Evolutionary conservation across 37 sponge, comb jelly and placozoan species (phyloP).

Genomic region (Aplysina aerophoba): DNA sequence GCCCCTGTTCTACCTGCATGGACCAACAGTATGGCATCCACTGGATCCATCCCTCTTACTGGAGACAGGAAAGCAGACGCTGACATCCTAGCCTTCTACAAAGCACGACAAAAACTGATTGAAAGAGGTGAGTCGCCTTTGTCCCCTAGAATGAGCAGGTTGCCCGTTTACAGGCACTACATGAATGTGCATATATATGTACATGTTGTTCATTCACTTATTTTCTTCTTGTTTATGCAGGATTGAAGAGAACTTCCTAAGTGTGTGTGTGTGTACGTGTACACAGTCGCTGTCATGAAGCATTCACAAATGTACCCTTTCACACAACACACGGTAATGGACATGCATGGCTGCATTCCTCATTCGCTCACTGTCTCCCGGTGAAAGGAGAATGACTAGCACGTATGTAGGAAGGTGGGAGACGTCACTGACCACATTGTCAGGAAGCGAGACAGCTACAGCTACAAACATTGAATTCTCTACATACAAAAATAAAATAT

Average conservation of each 20-base stretch:
- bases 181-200: too few species aligned
- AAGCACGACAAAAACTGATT: constrained; percentile 84
- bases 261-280: constrained; percentile 33
- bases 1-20: background rate
- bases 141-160: background rate
- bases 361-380: background rate
- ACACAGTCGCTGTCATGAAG: background rate
- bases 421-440: too few species aligned
- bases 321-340: background rate
- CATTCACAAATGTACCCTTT: background rate
- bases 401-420: background rate
- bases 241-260: constrained; percentile 32
- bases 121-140: constrained; percentile 23
- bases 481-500: too few species aligned
- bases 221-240: background rate
- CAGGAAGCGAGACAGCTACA: too few species aligned
- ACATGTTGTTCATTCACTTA: background rate
- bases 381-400: background rate
- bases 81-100: constrained; percentile 94
- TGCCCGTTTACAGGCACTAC: too few species aligned
- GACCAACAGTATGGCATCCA: too few species aligned
- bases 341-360: background rate
- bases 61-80: constrained; percentile 89
- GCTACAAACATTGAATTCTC: too few species aligned
- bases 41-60: constrained; percentile 70